Conservation (phyloP, 2,888 invertebrate species). For the Cantharis rustica region DNA sequence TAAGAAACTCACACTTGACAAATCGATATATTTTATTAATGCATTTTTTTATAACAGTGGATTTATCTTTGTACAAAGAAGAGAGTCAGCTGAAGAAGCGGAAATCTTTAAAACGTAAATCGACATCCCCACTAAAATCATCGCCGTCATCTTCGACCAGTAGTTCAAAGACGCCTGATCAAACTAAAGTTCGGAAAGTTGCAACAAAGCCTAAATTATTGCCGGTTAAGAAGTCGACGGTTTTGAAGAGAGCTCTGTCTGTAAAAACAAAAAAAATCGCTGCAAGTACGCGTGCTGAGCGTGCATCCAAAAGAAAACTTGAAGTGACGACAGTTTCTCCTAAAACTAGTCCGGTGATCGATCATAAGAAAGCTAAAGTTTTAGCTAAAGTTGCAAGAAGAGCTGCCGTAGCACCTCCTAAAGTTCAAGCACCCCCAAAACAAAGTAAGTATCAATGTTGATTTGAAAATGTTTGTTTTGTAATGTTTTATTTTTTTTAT, state of each 20-base stretch:
- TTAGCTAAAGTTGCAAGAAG: constrained; percentile 53
- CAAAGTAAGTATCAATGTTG: constrained; percentile 14
- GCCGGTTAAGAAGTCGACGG: constrained; percentile 21
- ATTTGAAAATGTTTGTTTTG: not conserved
- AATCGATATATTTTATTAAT: not conserved
- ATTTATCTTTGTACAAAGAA: constrained; percentile 81
- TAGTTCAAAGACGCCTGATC: constrained; percentile 42
- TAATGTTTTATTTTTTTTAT: constrained; percentile 5
- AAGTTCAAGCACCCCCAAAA: constrained; percentile 20
- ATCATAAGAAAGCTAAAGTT: constrained; percentile 54
- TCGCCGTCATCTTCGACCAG: constrained; percentile 8
- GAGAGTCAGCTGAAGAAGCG: constrained; percentile 73
- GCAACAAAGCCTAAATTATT: constrained; percentile 30
- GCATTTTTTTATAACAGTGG: constrained; percentile 63
- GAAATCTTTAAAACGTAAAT: constrained; percentile 52
- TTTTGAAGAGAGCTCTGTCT: constrained; percentile 24
- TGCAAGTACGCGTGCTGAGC: constrained; percentile 42
- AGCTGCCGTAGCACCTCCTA: constrained; percentile 34
- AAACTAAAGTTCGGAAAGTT: constrained; percentile 45
- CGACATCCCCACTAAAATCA: constrained; percentile 33
- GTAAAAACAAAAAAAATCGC: constrained; percentile 29
- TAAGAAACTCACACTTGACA: constrained; percentile 60
- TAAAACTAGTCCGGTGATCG: constrained; percentile 49
- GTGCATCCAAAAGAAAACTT: constrained; percentile 42
- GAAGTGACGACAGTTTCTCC: constrained; percentile 26